phyloP scores from a whole-genome alignment of 2,797 vertebrate genomes.

The Sebastes oblongus region DNA sequence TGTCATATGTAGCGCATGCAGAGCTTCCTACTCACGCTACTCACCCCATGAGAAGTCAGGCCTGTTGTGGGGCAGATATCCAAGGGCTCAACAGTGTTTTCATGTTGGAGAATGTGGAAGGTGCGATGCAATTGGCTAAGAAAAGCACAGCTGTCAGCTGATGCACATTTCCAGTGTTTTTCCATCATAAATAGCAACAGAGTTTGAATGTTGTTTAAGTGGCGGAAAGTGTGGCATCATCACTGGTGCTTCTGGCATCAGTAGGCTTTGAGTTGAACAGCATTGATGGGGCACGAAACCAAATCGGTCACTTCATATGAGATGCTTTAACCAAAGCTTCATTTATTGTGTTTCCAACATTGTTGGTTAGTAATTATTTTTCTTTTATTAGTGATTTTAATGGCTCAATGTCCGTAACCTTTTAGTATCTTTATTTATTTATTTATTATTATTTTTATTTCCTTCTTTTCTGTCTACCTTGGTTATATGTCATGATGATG shows the following conservation, averaged over 20 bases:
- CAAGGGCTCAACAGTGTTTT: constrained; percentile 66
- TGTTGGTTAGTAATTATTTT: background rate
- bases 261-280: constrained; percentile 14
- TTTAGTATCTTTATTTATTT: no score
- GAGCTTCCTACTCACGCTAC: constrained; percentile 73
- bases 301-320: constrained; percentile 9
- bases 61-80: constrained; percentile 87
- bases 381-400: background rate
- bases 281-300: constrained; percentile 5
- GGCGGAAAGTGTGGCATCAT: constrained; percentile 16
- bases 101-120: constrained; percentile 56
- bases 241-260: constrained; percentile 18
- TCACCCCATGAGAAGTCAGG: constrained; percentile 73
- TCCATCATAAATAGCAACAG: constrained; percentile 59
- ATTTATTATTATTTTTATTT: no score
- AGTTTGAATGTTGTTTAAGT: constrained; percentile 15
- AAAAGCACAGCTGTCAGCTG: constrained; percentile 82
- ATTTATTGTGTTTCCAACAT: background rate
- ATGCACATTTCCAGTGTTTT: constrained; percentile 74
- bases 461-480: no score
- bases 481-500: no score
- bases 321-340: background rate
- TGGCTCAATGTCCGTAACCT: no score
- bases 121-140: constrained; percentile 74
- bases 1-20: constrained; percentile 85